Conservation (phyloP, 2,888 invertebrate species). For the Campoplex capitator region DNA sequence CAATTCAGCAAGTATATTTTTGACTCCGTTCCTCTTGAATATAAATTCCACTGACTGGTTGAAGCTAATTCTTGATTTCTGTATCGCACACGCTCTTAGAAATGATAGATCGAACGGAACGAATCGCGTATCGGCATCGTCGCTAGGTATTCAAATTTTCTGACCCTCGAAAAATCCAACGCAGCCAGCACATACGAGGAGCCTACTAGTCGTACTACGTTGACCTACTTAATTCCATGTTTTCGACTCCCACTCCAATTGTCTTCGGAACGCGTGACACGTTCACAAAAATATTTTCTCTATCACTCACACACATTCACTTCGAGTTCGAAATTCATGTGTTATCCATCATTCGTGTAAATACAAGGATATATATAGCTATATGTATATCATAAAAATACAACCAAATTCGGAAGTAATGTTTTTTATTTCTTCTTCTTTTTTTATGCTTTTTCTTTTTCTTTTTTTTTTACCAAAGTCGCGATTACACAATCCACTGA, state of each 20-base stretch:
- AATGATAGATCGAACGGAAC: neutral
- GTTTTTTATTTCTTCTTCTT: neutral
- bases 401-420: slow-evolving; percentile 10
- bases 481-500: slow-evolving; percentile 1
- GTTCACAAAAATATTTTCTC: slow-evolving; percentile 31
- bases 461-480: neutral
- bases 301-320: neutral
- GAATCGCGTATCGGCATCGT: neutral
- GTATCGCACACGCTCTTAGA: neutral
- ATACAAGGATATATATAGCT: neutral
- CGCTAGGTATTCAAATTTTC: neutral
- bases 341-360: neutral
- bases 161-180: slow-evolving; percentile 22
- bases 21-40: neutral
- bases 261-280: slow-evolving; percentile 35
- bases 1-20: neutral
- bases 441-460: neutral
- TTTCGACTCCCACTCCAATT: slow-evolving; percentile 59
- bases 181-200: neutral
- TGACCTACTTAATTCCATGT: slow-evolving; percentile 74
- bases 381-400: neutral
- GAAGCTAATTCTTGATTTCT: neutral
- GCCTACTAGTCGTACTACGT: slow-evolving; percentile 18
- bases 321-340: neutral
- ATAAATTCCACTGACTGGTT: neutral